Evolutionary conservation across 2,888 invertebrate species (phyloP).

Genomic region (Panopea generosa): DNA sequence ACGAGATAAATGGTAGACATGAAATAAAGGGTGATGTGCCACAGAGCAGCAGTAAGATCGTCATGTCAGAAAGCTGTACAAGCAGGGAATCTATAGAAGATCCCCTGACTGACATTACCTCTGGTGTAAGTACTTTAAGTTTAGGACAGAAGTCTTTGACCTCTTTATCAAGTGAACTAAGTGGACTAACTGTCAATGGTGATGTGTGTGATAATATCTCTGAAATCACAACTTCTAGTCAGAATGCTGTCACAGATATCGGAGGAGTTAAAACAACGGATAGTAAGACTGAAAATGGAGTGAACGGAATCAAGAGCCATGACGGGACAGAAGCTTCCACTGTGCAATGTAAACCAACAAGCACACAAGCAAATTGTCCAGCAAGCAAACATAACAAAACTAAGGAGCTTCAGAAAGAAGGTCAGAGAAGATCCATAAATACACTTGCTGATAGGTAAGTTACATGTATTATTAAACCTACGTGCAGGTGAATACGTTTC

Average conservation of each 20-base stretch:
- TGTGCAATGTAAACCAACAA: background rate
- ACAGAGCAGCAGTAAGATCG: background rate
- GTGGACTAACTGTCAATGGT: conserved; percentile 12
- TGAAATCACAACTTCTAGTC: background rate
- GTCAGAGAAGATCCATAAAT: conserved; percentile 61
- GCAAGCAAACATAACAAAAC: conserved; percentile 9
- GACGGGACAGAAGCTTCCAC: background rate
- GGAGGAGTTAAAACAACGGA: background rate
- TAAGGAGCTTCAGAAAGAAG: conserved; percentile 61
- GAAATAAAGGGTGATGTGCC: conserved; percentile 1
- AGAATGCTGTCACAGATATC: background rate
- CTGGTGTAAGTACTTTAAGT: conserved; percentile 40
- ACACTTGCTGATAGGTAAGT: conserved; percentile 61
- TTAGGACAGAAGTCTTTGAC: conserved; percentile 32
- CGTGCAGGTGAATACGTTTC: too few species aligned
- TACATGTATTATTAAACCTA: too few species aligned
- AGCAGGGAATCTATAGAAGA: background rate
- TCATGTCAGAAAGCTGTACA: background rate
- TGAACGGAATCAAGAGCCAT: background rate
- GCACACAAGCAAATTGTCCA: background rate
- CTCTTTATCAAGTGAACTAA: conserved; percentile 37
- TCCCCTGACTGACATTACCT: conserved; percentile 33
- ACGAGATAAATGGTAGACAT: background rate
- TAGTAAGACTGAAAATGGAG: background rate
- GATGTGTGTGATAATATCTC: background rate